Base-by-base conservation (phyloP, 2,888 invertebrate genomes). In the Hypercompe scribonia region DNA sequence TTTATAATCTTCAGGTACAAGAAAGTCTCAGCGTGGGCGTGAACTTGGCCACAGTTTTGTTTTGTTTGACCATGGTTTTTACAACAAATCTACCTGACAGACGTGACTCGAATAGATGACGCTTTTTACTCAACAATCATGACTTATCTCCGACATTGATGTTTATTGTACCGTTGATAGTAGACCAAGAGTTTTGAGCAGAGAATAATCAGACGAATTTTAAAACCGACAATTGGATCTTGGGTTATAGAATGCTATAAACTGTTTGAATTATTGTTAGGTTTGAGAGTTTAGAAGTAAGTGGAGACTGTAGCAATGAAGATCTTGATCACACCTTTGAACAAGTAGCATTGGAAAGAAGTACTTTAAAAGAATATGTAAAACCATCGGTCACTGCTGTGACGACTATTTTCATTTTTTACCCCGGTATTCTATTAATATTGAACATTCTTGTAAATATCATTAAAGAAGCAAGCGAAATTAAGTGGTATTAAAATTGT, bases 41-140 rank as follows among this genome's bases (percentile, higher is more conserved):
- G 36, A 67, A 36, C 68, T 58, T 71, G 61, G 36, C 66, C 64
- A 72, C 50, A 65, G 58, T 72, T 65, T 42, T 66, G 34, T 74
- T 73, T 71, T 71, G 33, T 73, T 70, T 54, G 71, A 71, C 65
- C 39, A 68, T 67, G n/a, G 39, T 74, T 76, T 74, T 66, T 69
- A 42, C 66, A 28, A 65, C 42, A 64, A 39, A 70, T 70, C 34
- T 50, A 65, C 36, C 36, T 69, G 50, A 61, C 58, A 66, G 64
- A 64, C 73, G 73, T 68, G 71, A 66, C 69, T 63, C 33, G 73
- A 73, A 76, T 76, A 72, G 69, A 68, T 66, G 46, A 66, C 31
- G 31, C 46, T 75, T 67, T 69, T 74, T 71, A 67, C 34, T 54
- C 66, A 65, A 65, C 61, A 11, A 42, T 58, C 68, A 61, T 71